Evolutionary conservation across 2,113 vertebrate species (phyloP).

Genomic region (Hyperopisus bebe): DNA sequence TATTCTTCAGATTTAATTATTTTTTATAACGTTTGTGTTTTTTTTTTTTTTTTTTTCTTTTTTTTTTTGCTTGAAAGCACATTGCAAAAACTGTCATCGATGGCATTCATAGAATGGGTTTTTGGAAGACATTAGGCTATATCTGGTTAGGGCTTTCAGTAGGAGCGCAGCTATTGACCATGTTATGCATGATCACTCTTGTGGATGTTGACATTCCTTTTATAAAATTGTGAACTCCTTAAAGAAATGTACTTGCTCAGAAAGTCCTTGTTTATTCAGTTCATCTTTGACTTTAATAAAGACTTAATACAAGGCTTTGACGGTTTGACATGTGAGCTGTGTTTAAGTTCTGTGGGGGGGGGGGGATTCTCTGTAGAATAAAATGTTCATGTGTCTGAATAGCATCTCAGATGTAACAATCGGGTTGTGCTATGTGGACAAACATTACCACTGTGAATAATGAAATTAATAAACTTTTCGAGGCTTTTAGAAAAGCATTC

Average conservation of each 20-base stretch:
- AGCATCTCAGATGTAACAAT: conserved; percentile 25
- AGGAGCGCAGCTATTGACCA: conserved; percentile 61
- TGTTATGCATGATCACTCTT: conserved; percentile 80
- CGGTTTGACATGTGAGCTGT: conserved; percentile 22
- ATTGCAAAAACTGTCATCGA: conserved; percentile 70
- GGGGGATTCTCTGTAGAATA: conserved; percentile 19
- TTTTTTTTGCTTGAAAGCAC: conserved; percentile 63
- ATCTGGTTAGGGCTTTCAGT: conserved; percentile 17
- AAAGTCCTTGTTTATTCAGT: conserved; percentile 67
- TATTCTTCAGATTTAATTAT: conserved; percentile 79
- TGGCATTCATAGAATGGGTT: conserved; percentile 32
- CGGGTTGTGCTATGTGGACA: conserved; percentile 28
- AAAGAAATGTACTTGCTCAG: conserved; percentile 78
- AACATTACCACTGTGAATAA: not conserved
- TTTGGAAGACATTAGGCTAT: conserved; percentile 19
- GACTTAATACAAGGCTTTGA: conserved; percentile 54
- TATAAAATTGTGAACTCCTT: conserved; percentile 82
- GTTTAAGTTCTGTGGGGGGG: not conserved
- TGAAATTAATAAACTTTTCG: conserved; percentile 18
- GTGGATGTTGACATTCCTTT: conserved; percentile 90
- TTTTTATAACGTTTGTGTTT: conserved; percentile 70
- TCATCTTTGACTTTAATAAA: conserved; percentile 80
- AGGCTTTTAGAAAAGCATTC: conserved; percentile 1
- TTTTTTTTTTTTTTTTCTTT: conserved; percentile 47
- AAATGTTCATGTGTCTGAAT: conserved; percentile 37